phyloP scores from a whole-genome alignment of 2,797 vertebrate species.

The Dendrocincla fuliginosa region DNA sequence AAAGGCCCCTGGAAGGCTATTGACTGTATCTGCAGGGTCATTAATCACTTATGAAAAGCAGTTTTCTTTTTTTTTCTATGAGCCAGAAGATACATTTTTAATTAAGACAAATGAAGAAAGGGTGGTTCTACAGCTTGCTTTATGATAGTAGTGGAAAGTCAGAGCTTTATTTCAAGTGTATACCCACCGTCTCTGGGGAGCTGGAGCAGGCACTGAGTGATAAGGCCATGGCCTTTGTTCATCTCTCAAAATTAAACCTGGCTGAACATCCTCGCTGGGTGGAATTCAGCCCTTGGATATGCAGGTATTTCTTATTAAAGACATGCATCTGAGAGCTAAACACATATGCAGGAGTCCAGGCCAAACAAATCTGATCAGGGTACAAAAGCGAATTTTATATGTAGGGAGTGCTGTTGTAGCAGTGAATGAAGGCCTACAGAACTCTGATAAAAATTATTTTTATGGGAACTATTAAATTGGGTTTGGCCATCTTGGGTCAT shows the following conservation, averaged over 20 bases:
- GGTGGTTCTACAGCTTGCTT: background rate
- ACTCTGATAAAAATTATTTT: background rate
- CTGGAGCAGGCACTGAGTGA: background rate
- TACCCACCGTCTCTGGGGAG: background rate
- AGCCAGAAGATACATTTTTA: background rate
- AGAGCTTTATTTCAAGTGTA: background rate
- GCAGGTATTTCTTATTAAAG: background rate
- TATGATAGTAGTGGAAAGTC: constrained; percentile 12
- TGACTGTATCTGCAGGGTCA: constrained; percentile 76
- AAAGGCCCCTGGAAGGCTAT: background rate
- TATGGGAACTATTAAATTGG: background rate
- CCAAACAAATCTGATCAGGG: background rate
- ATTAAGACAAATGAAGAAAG: constrained; percentile 32
- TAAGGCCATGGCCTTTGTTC: background rate
- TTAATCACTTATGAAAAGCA: constrained; percentile 74
- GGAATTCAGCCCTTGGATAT: background rate
- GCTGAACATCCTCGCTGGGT: background rate
- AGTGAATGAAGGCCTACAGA: background rate
- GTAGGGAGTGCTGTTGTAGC: background rate
- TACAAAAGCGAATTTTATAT: background rate
- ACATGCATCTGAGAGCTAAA: background rate
- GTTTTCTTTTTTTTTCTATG: background rate
- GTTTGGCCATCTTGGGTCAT: background rate
- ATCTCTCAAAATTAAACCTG: constrained; percentile 5
- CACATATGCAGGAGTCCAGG: background rate